Conservation (phyloP, 2,113 vertebrate genomes). For the Lipophrys pholis region DNA sequence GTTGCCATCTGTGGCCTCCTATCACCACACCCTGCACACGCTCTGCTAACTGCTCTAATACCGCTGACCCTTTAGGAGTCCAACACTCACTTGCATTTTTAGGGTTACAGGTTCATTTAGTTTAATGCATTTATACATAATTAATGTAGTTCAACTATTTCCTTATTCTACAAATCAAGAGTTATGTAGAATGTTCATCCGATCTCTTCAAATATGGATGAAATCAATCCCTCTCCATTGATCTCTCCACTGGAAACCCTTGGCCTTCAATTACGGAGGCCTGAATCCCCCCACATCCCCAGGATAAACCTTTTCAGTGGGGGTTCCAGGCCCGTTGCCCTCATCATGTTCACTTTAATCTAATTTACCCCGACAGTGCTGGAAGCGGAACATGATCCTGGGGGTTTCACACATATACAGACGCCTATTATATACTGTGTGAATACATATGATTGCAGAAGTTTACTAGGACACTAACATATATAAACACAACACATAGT, state of each 20-base stretch:
- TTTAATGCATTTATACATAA: too few relatives aligned
- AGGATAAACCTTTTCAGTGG: conserved; percentile 57
- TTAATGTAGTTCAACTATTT: background rate
- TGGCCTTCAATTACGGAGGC: conserved; percentile 43
- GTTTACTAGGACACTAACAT: background rate
- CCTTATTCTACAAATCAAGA: background rate
- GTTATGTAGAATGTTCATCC: background rate
- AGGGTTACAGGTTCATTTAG: background rate
- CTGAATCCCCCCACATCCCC: conserved; percentile 39
- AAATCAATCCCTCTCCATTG: background rate
- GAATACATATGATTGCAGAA: conserved; percentile 22
- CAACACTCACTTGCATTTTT: too few relatives aligned
- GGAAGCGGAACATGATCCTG: conserved; percentile 63
- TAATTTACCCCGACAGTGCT: conserved; percentile 63
- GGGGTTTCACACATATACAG: conserved; percentile 36
- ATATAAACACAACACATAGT: conserved; percentile 11
- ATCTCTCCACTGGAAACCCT: conserved; percentile 48
- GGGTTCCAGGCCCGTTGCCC: conserved; percentile 34
- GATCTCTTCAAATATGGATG: conserved; percentile 9
- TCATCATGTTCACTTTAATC: conserved; percentile 75
- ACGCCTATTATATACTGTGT: conserved; percentile 36
- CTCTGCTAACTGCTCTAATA: conserved; percentile 36
- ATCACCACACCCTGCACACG: conserved; percentile 44
- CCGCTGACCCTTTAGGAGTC: conserved; percentile 4
- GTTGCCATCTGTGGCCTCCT: conserved; percentile 70